A percentile compares a stretch with the other conserved stretches of the same genome.
Conservation (phyloP, 2,113 vertebrate species). For the Phocoena sinus region DNA sequence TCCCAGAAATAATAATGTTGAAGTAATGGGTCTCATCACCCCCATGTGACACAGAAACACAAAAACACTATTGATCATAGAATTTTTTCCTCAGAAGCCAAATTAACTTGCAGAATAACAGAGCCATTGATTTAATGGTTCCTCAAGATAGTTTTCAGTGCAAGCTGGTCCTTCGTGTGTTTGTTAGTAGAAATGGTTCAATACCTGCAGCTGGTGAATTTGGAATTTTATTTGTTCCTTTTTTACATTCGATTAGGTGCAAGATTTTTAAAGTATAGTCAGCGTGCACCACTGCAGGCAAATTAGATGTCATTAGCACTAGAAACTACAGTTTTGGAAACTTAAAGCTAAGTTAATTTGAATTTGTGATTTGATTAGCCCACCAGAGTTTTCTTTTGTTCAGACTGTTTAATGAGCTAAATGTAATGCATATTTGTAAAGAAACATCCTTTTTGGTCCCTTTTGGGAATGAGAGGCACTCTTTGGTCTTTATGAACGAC, state of each 20-base stretch:
- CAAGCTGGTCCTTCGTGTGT: background rate
- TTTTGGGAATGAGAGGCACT: constrained; percentile 48
- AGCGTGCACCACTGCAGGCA: background rate
- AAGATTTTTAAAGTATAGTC: background rate
- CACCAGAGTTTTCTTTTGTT: background rate
- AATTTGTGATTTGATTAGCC: background rate
- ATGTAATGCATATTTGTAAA: constrained; percentile 36
- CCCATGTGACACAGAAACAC: constrained; percentile 16
- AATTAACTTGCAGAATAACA: background rate
- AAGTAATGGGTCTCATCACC: constrained; percentile 34
- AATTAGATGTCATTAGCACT: background rate
- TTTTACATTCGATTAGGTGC: constrained; percentile 27
- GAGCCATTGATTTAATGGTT: background rate
- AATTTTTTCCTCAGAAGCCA: constrained; percentile 21
- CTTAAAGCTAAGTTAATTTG: background rate
- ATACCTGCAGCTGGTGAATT: constrained; percentile 21
- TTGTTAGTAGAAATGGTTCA: background rate
- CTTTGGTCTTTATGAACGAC: constrained; percentile 60
- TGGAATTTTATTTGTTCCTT: constrained; percentile 14
- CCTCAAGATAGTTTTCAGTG: constrained; percentile 1
- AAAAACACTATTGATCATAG: background rate
- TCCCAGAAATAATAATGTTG: constrained; percentile 41
- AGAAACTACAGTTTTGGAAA: background rate
- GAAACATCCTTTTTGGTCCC: constrained; percentile 40
- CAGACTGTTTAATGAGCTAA: constrained; percentile 37